Evolutionary conservation across 2,888 invertebrate species (phyloP).

Genomic region (Zele albiditarsus): DNA sequence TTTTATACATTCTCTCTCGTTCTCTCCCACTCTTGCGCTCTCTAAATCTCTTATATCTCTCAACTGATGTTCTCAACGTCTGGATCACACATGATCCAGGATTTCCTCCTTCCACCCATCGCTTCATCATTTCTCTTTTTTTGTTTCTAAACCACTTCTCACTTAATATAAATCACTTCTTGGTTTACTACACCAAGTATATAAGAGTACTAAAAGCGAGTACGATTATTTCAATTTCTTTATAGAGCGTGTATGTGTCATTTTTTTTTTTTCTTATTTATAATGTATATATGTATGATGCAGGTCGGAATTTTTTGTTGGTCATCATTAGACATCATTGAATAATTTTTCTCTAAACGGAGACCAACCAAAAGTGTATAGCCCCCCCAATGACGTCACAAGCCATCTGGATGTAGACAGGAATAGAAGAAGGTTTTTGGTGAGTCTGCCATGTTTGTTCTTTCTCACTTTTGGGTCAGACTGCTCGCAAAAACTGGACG

Average conservation of each 20-base stretch:
- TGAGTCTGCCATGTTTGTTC: slow-evolving; percentile 6
- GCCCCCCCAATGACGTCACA: slow-evolving; percentile 53
- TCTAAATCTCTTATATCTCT: slow-evolving; percentile 26
- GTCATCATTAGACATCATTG: slow-evolving; percentile 23
- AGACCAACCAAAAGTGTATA: slow-evolving; percentile 1
- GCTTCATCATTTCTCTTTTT: slow-evolving; percentile 10
- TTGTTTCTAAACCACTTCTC: slow-evolving; percentile 32
- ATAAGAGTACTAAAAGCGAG: slow-evolving; percentile 12
- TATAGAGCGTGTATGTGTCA: background rate
- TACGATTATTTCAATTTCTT: slow-evolving; percentile 17
- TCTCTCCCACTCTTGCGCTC: background rate
- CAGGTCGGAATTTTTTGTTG: slow-evolving; percentile 9
- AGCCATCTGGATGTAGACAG: slow-evolving; percentile 59
- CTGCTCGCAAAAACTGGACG: slow-evolving; percentile 19
- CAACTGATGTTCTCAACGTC: slow-evolving; percentile 26
- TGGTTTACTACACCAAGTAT: background rate
- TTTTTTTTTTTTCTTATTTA: slow-evolving; percentile 11
- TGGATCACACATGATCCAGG: slow-evolving; percentile 39
- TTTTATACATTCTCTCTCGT: background rate
- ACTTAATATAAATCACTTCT: slow-evolving; percentile 37
- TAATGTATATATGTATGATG: background rate
- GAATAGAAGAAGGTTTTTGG: slow-evolving; percentile 47
- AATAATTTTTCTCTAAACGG: slow-evolving; percentile 18
- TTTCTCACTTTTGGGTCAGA: slow-evolving; percentile 40
- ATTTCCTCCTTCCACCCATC: background rate